Percentiles rank a stretch among this genome's conserved stretches.
Evolutionary conservation across 1,140 invertebrate genomes (phyloP).

Genomic region (Drosophila truncata): DNA sequence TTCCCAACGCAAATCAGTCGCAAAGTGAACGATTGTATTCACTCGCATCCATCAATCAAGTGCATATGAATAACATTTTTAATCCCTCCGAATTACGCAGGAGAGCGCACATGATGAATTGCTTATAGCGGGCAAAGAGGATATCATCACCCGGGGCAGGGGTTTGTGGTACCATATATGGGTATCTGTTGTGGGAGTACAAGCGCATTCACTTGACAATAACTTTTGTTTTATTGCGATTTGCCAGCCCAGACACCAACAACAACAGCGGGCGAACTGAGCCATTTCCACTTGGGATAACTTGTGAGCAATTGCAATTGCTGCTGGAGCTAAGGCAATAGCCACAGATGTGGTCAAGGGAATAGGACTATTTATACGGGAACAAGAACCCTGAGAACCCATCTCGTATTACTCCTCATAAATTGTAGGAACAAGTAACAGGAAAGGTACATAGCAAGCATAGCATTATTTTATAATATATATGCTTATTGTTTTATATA

Average conservation of each 20-base stretch:
- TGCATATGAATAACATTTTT: slow-evolving; percentile 78
- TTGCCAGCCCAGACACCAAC: slow-evolving; percentile 57
- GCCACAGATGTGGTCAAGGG: slow-evolving; percentile 1
- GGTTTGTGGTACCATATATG: slow-evolving; percentile 1
- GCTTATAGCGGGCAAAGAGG: slow-evolving; percentile 45
- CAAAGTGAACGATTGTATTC: slow-evolving; percentile 48
- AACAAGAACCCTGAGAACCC: too few relatives aligned
- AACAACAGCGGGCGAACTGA: slow-evolving; percentile 59
- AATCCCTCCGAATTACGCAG: slow-evolving; percentile 76
- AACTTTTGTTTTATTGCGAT: slow-evolving; percentile 82
- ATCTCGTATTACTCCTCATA: background rate
- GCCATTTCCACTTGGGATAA: slow-evolving; percentile 83
- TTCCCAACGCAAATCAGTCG: slow-evolving; percentile 40
- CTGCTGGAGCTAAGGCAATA: slow-evolving; percentile 28
- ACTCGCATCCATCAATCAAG: slow-evolving; percentile 66
- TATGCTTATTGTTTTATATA: background rate
- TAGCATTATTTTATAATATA: background rate
- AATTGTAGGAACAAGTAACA: background rate
- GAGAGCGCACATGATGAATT: slow-evolving; percentile 82
- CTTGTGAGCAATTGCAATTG: slow-evolving; percentile 82
- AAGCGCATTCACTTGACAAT: slow-evolving; percentile 82
- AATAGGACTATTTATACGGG: too few relatives aligned
- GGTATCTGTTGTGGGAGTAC: slow-evolving; percentile 45
- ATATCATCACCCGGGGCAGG: slow-evolving; percentile 2
- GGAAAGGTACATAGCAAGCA: too few relatives aligned